phyloP scores from a whole-genome alignment of 23 tunicate genomes.

The Diplosoma virens region DNA sequence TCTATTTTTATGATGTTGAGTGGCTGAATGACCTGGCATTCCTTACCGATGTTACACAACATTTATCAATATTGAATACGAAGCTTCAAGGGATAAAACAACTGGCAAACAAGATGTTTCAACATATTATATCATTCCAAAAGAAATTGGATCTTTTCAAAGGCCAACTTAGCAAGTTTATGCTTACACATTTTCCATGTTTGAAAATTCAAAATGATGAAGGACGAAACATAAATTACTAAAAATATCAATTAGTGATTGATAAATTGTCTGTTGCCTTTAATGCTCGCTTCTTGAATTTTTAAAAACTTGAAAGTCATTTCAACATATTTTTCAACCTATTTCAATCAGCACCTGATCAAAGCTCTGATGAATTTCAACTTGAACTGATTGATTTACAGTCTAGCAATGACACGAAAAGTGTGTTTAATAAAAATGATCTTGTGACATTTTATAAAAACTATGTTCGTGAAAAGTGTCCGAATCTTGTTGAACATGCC shows the following conservation, averaged over 20 bases:
- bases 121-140: constrained; percentile 25
- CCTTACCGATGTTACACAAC: constrained; percentile 29
- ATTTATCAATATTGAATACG: constrained; percentile 18
- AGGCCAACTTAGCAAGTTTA: not conserved
- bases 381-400: not conserved
- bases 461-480: too few relatives aligned
- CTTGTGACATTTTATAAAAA: too few relatives aligned
- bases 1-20: constrained; percentile 1
- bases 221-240: constrained; percentile 5
- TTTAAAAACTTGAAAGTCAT: too few relatives aligned
- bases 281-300: not conserved
- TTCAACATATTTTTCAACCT: too few relatives aligned
- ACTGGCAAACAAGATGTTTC: constrained; percentile 30
- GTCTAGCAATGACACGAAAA: not conserved
- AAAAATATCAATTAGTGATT: not conserved
- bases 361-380: not conserved
- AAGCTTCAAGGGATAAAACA: constrained; percentile 33
- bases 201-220: constrained; percentile 14
- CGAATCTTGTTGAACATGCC: too few relatives aligned
- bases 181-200: constrained; percentile 19
- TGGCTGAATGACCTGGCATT: constrained; percentile 42
- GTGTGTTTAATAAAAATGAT: too few relatives aligned
- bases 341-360: not conserved
- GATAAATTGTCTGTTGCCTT: not conserved
- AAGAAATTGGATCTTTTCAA: not conserved